A percentile compares a stretch with the other conserved stretches of the same genome.
Conservation (phyloP, 2,888 invertebrate species). For the Erebia ligea region DNA sequence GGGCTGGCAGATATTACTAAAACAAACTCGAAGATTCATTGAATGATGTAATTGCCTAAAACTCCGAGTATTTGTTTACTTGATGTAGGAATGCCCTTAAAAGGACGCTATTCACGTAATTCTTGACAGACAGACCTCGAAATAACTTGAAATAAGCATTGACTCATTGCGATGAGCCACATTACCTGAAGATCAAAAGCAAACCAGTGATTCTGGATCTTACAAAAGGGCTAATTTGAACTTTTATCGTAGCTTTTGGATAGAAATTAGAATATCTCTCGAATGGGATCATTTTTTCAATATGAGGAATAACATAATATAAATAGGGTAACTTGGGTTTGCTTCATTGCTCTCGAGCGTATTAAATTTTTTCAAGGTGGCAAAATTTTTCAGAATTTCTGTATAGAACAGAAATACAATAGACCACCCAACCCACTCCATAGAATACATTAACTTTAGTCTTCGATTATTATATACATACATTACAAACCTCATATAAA, state of each 20-base stretch:
- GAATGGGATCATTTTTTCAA: background rate
- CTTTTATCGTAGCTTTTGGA: background rate
- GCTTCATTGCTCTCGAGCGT: too few relatives aligned
- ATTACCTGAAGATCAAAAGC: background rate
- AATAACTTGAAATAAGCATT: conserved; percentile 43
- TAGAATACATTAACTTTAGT: too few relatives aligned
- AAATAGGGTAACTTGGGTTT: too few relatives aligned
- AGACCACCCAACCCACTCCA: too few relatives aligned
- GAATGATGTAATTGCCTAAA: conserved; percentile 15
- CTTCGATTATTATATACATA: too few relatives aligned
- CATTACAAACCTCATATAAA: too few relatives aligned
- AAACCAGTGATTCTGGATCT: background rate
- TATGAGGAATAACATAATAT: background rate
- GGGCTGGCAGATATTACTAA: conserved; percentile 18
- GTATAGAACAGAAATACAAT: too few relatives aligned
- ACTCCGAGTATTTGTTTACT: background rate
- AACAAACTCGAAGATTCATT: conserved; percentile 8
- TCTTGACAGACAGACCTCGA: conserved; percentile 43
- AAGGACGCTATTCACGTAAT: conserved; percentile 27
- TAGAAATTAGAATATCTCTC: background rate
- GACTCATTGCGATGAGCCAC: conserved; percentile 53
- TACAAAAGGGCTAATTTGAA: background rate
- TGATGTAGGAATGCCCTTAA: background rate
- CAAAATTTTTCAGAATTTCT: too few relatives aligned
- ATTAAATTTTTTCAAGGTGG: too few relatives aligned